These are phyloP conservation scores for Motacilla alba DNA, from an alignment of 2,113 vertebrate genomes.

Conservation along the genomic window DNA sequence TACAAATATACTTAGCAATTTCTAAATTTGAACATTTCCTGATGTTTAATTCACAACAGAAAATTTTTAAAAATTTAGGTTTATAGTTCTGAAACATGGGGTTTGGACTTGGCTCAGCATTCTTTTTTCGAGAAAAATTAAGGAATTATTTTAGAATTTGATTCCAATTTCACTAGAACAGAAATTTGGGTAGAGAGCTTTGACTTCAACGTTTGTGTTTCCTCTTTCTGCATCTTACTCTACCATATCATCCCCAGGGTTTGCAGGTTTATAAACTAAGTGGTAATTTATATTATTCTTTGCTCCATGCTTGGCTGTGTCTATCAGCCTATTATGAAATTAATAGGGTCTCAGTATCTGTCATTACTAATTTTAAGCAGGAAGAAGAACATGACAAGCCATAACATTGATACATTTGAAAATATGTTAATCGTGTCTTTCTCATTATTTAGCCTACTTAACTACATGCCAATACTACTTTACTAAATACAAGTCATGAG, in stretches of 20 bases:
- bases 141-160: not conserved
- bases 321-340: constrained; percentile 63
- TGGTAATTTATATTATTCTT: constrained; percentile 38
- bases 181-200: not conserved
- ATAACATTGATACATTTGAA: constrained; percentile 60
- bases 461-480: constrained; percentile 25
- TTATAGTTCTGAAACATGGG: not conserved
- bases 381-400: constrained; percentile 48
- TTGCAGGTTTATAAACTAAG: not conserved
- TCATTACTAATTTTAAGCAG: constrained; percentile 65
- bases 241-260: not conserved
- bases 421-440: constrained; percentile 53
- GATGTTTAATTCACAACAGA: not conserved
- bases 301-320: constrained; percentile 2
- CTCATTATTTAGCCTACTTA: constrained; percentile 59
- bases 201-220: not conserved
- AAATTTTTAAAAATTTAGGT: not conserved
- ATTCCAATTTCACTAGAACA: not conserved
- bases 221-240: not conserved
- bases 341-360: constrained; percentile 54
- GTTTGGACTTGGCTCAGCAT: not conserved
- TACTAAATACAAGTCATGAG: constrained; percentile 14
- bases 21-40: not conserved
- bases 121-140: not conserved
- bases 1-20: not conserved